A percentile compares a stretch with the other conserved stretches of the same genome.
These are phyloP conservation scores for Gymnarchus niloticus DNA, from an alignment of 2,113 vertebrate species.

Conservation along the genomic window DNA sequence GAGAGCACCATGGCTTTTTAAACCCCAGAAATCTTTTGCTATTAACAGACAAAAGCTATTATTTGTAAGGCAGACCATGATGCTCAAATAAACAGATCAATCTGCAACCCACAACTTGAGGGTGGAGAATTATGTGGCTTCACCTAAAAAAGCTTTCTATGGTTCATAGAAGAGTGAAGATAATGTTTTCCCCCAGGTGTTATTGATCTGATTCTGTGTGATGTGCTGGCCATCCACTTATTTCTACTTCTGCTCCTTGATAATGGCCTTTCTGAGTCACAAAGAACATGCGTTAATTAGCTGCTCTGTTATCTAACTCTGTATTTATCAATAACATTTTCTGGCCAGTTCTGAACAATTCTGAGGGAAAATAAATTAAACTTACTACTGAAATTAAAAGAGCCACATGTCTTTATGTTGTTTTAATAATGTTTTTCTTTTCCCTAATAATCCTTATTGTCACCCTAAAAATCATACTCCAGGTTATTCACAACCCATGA, in stretches of 20 bases:
- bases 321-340: neutral
- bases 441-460: neutral
- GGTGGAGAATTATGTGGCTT: neutral
- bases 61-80: neutral
- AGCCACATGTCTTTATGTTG: neutral
- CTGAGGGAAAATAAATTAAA: neutral
- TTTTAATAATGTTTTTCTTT: neutral
- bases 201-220: neutral
- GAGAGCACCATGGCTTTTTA: neutral
- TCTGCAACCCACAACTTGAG: neutral
- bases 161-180: neutral
- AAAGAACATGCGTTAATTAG: neutral
- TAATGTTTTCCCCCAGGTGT: neutral
- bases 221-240: neutral
- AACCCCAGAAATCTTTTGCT: neutral
- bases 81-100: constrained; percentile 1
- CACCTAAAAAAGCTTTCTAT: neutral
- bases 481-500: no score
- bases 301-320: neutral
- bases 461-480: no score
- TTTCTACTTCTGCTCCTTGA: neutral
- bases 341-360: no score
- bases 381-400: neutral
- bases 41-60: neutral
- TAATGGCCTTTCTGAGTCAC: neutral